Evolutionary conservation across 2,888 invertebrate genomes (phyloP).

Genomic region (Lepidonotus clava): DNA sequence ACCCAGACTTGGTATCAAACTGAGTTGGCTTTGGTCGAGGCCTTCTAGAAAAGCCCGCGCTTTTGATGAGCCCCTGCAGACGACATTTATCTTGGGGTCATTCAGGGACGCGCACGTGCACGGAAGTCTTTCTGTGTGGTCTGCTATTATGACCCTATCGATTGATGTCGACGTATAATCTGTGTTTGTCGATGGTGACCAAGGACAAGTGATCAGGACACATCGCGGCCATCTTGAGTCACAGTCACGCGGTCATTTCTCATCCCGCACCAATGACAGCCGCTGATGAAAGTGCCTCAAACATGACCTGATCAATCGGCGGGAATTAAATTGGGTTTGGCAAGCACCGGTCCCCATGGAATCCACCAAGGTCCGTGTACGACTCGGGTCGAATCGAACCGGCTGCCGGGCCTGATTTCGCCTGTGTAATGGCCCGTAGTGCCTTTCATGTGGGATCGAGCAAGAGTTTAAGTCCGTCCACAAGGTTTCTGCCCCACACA

Average conservation of each 20-base stretch:
- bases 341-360: not conserved
- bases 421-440: not conserved
- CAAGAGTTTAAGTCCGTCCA: not conserved
- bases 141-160: conserved; percentile 43
- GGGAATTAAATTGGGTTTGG: conserved; percentile 47
- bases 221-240: conserved; percentile 48
- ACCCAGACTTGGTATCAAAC: too few relatives aligned
- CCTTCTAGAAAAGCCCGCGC: conserved; percentile 9
- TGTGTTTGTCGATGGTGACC: conserved; percentile 12
- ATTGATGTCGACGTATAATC: conserved; percentile 35
- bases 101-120: not conserved
- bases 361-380: conserved; percentile 6
- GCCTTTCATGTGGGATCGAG: not conserved
- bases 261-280: conserved; percentile 46
- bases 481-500: not conserved
- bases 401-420: not conserved
- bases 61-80: not conserved
- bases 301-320: conserved; percentile 41
- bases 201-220: conserved; percentile 12
- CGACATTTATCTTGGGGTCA: conserved; percentile 14
- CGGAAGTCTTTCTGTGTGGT: conserved; percentile 36
- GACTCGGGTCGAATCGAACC: not conserved
- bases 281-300: conserved; percentile 46
- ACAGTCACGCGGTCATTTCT: conserved; percentile 41
- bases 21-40: too few relatives aligned